Evolutionary conservation across 2,888 invertebrate genomes (phyloP).

Genomic region (Trissonchulus latispiculum): DNA sequence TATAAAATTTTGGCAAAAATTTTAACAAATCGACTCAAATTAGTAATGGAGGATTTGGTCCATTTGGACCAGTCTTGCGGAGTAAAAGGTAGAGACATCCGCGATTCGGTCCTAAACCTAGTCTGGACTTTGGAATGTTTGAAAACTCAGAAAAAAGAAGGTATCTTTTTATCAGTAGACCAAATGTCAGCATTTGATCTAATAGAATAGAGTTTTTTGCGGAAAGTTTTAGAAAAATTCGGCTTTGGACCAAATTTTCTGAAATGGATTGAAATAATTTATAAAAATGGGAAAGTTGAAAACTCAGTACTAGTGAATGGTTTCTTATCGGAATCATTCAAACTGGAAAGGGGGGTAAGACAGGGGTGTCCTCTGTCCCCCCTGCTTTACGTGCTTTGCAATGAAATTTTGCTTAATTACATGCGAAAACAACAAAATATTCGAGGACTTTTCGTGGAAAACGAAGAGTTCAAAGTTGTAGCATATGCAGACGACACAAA

Average conservation of each 20-base stretch:
- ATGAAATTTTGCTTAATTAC: not conserved
- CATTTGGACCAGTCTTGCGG: no score
- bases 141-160: not conserved
- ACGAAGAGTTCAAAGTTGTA: not conserved
- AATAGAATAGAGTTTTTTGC: no score
- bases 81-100: no score
- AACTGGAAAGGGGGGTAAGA: not conserved
- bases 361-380: slow-evolving; percentile 9
- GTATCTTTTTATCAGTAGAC: not conserved
- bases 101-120: no score
- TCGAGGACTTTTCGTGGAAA: not conserved
- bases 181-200: not conserved
- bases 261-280: no score
- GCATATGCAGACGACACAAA: not conserved
- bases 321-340: not conserved
- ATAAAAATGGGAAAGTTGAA: not conserved
- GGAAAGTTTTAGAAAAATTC: no score
- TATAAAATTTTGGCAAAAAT: no score
- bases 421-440: not conserved
- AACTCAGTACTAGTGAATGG: not conserved
- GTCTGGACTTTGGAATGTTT: slow-evolving; percentile 4
- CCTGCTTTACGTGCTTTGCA: not conserved
- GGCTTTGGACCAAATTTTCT: no score
- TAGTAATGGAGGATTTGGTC: no score
- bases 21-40: no score